Evolutionary conservation across 2,888 invertebrate genomes (phyloP).

Genomic region (Melanostoma scalare): DNA sequence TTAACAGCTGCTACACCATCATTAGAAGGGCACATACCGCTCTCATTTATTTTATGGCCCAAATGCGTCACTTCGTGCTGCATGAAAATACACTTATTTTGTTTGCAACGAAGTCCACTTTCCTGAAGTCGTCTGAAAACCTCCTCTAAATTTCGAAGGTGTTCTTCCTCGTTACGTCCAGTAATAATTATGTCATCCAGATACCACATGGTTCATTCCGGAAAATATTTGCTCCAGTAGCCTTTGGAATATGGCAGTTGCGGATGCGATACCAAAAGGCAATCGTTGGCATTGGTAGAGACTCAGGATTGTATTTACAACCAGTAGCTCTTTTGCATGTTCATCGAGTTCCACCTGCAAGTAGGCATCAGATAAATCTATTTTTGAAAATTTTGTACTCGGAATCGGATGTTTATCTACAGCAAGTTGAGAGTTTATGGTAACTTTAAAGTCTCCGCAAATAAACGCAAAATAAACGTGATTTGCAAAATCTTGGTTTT

Average conservation of each 20-base stretch:
- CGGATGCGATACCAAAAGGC: constrained; percentile 78
- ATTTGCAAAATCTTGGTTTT: constrained; percentile 68
- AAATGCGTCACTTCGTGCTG: constrained; percentile 76
- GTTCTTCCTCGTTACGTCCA: constrained; percentile 72
- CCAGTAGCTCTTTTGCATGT: constrained; percentile 75
- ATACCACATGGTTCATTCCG: constrained; percentile 75
- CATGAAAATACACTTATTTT: constrained; percentile 78
- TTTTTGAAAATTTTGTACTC: constrained; percentile 73
- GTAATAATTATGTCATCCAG: constrained; percentile 76
- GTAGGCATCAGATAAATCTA: constrained; percentile 58
- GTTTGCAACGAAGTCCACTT: constrained; percentile 74
- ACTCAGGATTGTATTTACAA: constrained; percentile 78
- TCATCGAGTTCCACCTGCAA: constrained; percentile 77
- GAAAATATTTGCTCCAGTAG: constrained; percentile 77
- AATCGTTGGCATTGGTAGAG: constrained; percentile 77
- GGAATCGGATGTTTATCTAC: constrained; percentile 75
- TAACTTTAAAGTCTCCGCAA: constrained; percentile 73
- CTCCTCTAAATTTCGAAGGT: constrained; percentile 73
- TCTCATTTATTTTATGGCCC: constrained; percentile 65
- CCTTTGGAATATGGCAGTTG: constrained; percentile 78
- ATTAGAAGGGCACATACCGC: constrained; percentile 59
- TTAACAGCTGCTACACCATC: constrained; percentile 38
- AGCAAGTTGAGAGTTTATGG: constrained; percentile 74
- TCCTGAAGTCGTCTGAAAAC: constrained; percentile 74
- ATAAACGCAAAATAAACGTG: constrained; percentile 74